A percentile compares a stretch with the other conserved stretches of the same genome.
These are phyloP conservation scores for Hyposoter dolosus DNA, from an alignment of 2,888 invertebrate species.

Conservation along the genomic window DNA sequence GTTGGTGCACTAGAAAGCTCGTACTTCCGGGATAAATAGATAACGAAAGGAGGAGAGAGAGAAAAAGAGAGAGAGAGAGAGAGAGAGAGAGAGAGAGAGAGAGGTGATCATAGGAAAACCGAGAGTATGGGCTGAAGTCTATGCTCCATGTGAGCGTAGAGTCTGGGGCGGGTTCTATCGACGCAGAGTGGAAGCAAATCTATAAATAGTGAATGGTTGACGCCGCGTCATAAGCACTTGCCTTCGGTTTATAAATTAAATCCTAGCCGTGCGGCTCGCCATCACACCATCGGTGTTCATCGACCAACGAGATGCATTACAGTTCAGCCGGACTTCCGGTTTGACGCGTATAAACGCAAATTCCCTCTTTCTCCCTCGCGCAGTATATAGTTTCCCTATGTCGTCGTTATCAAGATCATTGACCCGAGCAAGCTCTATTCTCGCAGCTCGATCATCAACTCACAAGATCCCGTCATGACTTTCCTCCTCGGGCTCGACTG, in stretches of 20 bases:
- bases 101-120: neutral
- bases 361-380: conserved; percentile 31
- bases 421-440: conserved; percentile 52
- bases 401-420: conserved; percentile 52
- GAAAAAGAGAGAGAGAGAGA: neutral
- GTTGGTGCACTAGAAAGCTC: conserved; percentile 38
- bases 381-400: conserved; percentile 17
- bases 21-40: conserved; percentile 38
- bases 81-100: conserved; percentile 18
- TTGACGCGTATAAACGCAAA: conserved; percentile 31
- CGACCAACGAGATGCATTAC: conserved; percentile 61
- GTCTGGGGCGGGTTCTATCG: conserved; percentile 24
- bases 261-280: conserved; percentile 51
- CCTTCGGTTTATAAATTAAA: conserved; percentile 70
- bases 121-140: conserved; percentile 13
- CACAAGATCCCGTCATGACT: conserved; percentile 17
- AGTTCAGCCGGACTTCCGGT: conserved; percentile 69
- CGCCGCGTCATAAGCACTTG: conserved; percentile 70
- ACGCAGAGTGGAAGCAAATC: conserved; percentile 40
- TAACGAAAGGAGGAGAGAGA: conserved; percentile 32
- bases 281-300: conserved; percentile 42
- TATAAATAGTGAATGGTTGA: conserved; percentile 69
- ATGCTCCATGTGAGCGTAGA: conserved; percentile 5
- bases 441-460: conserved; percentile 32
- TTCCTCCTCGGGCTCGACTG: neutral